These are phyloP conservation scores for Alexandromys oeconomus DNA, from an alignment of 2,797 vertebrate species.

Conservation along the genomic window DNA sequence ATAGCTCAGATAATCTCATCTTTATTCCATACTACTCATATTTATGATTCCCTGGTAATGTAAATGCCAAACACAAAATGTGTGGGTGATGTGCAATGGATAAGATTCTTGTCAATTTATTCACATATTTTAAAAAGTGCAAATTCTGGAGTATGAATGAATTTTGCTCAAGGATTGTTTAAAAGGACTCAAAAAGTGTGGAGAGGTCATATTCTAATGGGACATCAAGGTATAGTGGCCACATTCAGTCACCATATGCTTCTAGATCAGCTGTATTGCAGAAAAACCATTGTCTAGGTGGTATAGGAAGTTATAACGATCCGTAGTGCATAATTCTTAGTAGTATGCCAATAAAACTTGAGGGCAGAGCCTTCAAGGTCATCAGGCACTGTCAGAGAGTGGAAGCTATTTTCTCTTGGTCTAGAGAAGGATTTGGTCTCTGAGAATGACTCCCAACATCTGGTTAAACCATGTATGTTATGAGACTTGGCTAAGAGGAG, in stretches of 20 bases:
- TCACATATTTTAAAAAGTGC: neutral
- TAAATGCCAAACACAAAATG: neutral
- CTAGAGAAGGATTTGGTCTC: conserved; percentile 58
- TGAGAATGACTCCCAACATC: conserved; percentile 74
- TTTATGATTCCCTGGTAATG: neutral
- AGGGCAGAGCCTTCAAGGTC: conserved; percentile 23
- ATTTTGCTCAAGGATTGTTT: conserved; percentile 18
- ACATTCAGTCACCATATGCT: neutral
- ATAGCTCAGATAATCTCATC: neutral
- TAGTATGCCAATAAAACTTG: neutral
- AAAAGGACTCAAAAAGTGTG: neutral
- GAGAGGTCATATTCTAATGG: neutral
- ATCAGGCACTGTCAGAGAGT: conserved; percentile 17
- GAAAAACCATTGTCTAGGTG: neutral
- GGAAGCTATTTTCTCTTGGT: conserved; percentile 57
- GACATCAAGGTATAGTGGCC: neutral
- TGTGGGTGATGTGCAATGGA: neutral
- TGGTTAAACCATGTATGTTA: conserved; percentile 76
- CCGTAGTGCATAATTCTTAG: neutral
- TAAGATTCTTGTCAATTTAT: neutral
- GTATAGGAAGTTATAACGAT: neutral
- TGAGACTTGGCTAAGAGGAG: conserved; percentile 65
- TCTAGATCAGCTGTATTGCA: neutral
- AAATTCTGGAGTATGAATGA: neutral
- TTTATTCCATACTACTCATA: neutral